Base-by-base conservation (phyloP, 2,888 invertebrate genomes). In the Andrena minutula region DNA sequence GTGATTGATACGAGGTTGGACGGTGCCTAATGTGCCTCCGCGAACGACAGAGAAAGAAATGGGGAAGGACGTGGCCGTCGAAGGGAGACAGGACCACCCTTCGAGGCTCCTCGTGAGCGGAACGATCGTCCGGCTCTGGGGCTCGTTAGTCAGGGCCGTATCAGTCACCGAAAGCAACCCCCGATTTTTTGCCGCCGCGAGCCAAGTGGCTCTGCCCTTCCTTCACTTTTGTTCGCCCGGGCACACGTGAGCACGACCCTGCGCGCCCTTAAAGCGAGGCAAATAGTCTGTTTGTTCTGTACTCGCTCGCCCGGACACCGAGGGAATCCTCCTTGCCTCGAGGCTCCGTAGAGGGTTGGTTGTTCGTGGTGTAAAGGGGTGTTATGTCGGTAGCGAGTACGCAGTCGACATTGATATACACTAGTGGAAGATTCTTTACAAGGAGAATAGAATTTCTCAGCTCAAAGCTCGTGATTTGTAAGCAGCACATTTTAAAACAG, bases 1-100 rank as follows among this genome's bases (percentile, higher is more conserved):
- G 92, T 93, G 92, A 92, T 92, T 93, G 93, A 93, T 93, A 92
- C 91, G 92, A 89, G 90, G 91, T 91, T 90, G 92, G 92, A 92
- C 92, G 90, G 87, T 90, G 91, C 90, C 91, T 92, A 93, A 92
- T 92, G 93, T 90, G 89, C 88, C 85, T 86, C 65, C 85, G 78
- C 66, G 81, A 75, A 68, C 72, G 73, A 85, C 73, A 41, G 76
- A 79, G 84, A 80, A 78, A 75, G 79, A 75, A 78, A 83, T 49
- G 68, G 53, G 71, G 53, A 80, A 79, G 78, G 74, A 61, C 74
- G 58, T 8, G 70, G 35, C 32, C 20, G 73, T 12, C 82, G 79
- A 70, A 79, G 65, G 69, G 75, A 83, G 82, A 80, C 76, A 86
- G 87, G 89, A 86, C 86, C 89, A 91, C 89, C 90, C 89, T 90